Evolutionary conservation across 1,140 invertebrate species (phyloP).

Genomic region (Drosophila ananassae): DNA sequence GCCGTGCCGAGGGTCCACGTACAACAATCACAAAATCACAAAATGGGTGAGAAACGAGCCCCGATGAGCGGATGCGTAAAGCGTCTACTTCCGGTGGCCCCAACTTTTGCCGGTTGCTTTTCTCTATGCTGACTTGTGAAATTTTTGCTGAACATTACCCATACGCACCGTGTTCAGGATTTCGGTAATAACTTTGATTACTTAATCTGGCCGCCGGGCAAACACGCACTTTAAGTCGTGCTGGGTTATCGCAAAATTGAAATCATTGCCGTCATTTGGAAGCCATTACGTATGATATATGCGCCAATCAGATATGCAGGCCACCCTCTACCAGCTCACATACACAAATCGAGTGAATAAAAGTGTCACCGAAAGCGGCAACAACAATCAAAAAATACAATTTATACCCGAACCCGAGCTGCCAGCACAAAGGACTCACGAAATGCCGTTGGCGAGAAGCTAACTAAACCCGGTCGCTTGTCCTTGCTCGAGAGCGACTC

Average conservation of each 20-base stretch:
- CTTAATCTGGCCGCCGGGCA: slow-evolving; percentile 43
- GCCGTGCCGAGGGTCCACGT: slow-evolving; percentile 6
- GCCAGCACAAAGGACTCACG: slow-evolving; percentile 45
- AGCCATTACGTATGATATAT: slow-evolving; percentile 79
- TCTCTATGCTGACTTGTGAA: slow-evolving; percentile 10
- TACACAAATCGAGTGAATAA: slow-evolving; percentile 64
- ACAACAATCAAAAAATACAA: slow-evolving; percentile 72
- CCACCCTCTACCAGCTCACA: slow-evolving; percentile 19
- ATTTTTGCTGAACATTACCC: slow-evolving; percentile 47
- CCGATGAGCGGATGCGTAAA: slow-evolving; percentile 1
- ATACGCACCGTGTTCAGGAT: slow-evolving; percentile 58
- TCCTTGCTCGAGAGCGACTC: slow-evolving; percentile 30
- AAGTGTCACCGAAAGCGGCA: slow-evolving; percentile 71
- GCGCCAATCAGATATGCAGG: slow-evolving; percentile 76
- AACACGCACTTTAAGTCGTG: slow-evolving; percentile 39
- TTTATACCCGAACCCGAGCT: slow-evolving; percentile 55
- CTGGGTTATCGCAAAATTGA: slow-evolving; percentile 66
- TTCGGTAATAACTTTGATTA: slow-evolving; percentile 57
- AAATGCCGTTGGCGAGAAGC: slow-evolving; percentile 49
- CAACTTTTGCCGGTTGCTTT: neutral
- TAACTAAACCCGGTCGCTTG: slow-evolving; percentile 58
- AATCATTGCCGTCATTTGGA: slow-evolving; percentile 80
- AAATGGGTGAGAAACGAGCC: neutral
- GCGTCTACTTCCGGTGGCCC: slow-evolving; percentile 10
- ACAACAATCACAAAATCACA: neutral